A percentile compares a stretch with the other conserved stretches of the same genome.
These are phyloP conservation scores for Hydraecia micacea DNA, from an alignment of 2,888 invertebrate species.

Conservation along the genomic window DNA sequence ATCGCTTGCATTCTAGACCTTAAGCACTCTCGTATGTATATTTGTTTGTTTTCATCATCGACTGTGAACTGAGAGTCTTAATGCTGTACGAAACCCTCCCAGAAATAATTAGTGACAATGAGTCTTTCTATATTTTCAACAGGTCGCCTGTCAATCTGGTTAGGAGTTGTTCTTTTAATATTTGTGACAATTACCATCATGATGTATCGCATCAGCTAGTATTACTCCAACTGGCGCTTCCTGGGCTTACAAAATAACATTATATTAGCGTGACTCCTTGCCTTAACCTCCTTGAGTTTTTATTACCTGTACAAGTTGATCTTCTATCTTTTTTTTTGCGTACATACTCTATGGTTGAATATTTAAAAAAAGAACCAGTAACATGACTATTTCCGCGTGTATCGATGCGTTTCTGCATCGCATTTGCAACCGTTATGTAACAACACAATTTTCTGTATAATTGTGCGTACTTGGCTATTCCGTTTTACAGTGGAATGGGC, in stretches of 20 bases:
- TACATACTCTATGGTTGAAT: conserved; percentile 22
- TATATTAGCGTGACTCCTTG: neutral
- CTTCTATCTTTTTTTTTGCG: conserved; percentile 9
- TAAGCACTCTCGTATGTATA: neutral
- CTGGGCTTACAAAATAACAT: neutral
- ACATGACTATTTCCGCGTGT: conserved; percentile 52
- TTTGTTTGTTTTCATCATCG: neutral
- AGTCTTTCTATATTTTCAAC: neutral
- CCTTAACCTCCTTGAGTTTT: neutral
- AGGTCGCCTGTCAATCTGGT: neutral
- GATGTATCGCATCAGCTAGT: neutral
- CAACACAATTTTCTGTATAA: conserved; percentile 57
- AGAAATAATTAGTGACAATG: too few species aligned
- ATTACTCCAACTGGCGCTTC: neutral
- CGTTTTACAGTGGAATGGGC: conserved; percentile 62
- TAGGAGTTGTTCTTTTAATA: neutral
- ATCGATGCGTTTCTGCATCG: conserved; percentile 62
- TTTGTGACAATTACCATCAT: too few species aligned
- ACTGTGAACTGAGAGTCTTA: neutral
- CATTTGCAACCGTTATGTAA: conserved; percentile 61
- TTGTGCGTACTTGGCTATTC: conserved; percentile 57
- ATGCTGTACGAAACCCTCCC: neutral
- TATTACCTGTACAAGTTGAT: conserved; percentile 1
- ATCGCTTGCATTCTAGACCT: neutral
- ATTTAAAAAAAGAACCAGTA: conserved; percentile 53